Percentiles rank a stretch among this genome's conserved stretches.
Conservation (phyloP, 2,888 invertebrate genomes). For the Campaea margaritaria region DNA sequence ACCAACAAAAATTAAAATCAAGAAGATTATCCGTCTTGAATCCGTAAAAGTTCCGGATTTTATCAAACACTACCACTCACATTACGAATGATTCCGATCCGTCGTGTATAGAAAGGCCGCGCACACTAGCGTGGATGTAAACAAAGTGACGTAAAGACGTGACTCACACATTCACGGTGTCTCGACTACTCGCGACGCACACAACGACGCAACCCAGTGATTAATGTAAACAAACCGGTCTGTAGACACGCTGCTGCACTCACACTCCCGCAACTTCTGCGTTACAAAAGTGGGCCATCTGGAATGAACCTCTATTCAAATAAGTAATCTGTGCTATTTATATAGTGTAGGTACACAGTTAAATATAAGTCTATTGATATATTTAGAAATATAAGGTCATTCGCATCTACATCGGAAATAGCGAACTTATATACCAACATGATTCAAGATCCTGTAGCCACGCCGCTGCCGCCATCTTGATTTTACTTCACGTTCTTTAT, state of each 20-base stretch:
- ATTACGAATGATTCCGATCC: constrained; percentile 47
- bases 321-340: constrained; percentile 45
- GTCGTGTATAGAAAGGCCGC: constrained; percentile 40
- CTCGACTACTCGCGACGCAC: constrained; percentile 52
- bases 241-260: constrained; percentile 51
- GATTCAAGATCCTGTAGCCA: constrained; percentile 14
- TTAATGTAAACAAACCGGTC: constrained; percentile 83
- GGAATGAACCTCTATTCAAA: constrained; percentile 56
- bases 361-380: constrained; percentile 36
- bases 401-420: constrained; percentile 28
- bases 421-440: background rate
- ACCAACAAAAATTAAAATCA: background rate
- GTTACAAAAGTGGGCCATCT: constrained; percentile 75
- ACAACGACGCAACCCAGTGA: constrained; percentile 57
- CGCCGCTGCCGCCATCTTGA: constrained; percentile 23
- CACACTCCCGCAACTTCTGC: constrained; percentile 43
- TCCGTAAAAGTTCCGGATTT: constrained; percentile 5
- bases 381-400: constrained; percentile 23
- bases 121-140: constrained; percentile 69
- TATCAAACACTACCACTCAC: constrained; percentile 43
- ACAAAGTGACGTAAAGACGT: constrained; percentile 80
- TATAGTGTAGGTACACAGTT: constrained; percentile 34
- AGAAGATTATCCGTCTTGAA: background rate
- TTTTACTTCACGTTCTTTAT: constrained; percentile 14
- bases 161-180: constrained; percentile 69